Evolutionary conservation across 2,888 invertebrate species (phyloP).

Genomic region (Tyria jacobaeae): DNA sequence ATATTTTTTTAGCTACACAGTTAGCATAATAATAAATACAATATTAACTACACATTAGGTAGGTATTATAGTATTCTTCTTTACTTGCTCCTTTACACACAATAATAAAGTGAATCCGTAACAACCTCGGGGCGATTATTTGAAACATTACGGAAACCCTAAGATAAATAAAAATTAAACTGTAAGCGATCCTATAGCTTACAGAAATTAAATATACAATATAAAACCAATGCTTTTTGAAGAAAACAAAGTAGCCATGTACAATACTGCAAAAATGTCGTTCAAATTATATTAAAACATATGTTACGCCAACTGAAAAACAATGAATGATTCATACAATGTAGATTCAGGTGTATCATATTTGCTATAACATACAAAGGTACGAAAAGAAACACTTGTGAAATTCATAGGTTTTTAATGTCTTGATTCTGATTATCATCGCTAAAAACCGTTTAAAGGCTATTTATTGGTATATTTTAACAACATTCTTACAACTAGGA

Average conservation of each 20-base stretch:
- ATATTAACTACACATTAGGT: too few species aligned
- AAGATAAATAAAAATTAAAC: too few species aligned
- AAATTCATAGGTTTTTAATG: constrained; percentile 72
- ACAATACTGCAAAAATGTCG: constrained; percentile 15
- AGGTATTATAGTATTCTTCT: too few species aligned
- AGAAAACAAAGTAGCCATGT: neutral
- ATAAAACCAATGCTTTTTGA: neutral
- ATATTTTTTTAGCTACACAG: too few species aligned
- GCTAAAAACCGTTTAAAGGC: constrained; percentile 70
- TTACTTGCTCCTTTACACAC: too few species aligned
- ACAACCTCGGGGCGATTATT: too few species aligned
- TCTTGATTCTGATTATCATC: constrained; percentile 68
- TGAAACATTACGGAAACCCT: too few species aligned
- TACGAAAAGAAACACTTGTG: constrained; percentile 35
- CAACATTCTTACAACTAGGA: constrained; percentile 72
- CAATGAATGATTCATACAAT: constrained; percentile 50
- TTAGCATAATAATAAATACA: too few species aligned
- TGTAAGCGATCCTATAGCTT: neutral
- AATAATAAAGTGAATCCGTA: too few species aligned
- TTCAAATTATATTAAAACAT: constrained; percentile 39
- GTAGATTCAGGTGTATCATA: constrained; percentile 48
- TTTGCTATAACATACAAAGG: constrained; percentile 24
- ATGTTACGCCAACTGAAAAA: constrained; percentile 41
- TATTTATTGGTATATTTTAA: constrained; percentile 70
- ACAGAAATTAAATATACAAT: neutral